Conservation (phyloP, 2,888 invertebrate genomes). For the Drosophila vallismaia region DNA sequence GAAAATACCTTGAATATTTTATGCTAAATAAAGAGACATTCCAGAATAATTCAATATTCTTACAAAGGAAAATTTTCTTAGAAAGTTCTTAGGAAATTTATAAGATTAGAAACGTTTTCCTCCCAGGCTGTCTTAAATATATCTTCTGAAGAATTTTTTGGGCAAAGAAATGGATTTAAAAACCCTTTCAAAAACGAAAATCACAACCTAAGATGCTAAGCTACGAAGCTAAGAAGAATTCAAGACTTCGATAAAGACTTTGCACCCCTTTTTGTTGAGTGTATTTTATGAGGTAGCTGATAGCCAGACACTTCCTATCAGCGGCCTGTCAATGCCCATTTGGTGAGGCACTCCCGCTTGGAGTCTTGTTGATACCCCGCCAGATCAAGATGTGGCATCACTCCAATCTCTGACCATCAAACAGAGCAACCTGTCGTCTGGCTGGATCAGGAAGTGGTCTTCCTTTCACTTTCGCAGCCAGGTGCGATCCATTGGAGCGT, state of each 20-base stretch:
- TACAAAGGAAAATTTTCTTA: too few species aligned
- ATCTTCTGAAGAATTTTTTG: background rate
- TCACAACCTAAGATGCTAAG: background rate
- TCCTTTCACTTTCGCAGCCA: slow-evolving; percentile 80
- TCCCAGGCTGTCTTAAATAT: too few species aligned
- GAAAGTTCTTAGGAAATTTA: too few species aligned
- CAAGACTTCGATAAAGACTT: background rate
- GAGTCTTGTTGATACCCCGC: background rate
- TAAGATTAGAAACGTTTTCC: too few species aligned
- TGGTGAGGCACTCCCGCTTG: background rate
- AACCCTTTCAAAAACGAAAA: background rate
- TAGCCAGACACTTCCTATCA: slow-evolving; percentile 1
- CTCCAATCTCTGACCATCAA: slow-evolving; percentile 20
- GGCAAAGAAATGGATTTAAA: too few species aligned
- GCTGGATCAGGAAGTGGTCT: slow-evolving; percentile 72
- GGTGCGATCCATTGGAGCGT: slow-evolving; percentile 42
- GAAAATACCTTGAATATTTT: background rate
- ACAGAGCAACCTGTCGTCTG: slow-evolving; percentile 19
- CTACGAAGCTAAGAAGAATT: too few species aligned
- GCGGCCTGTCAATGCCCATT: slow-evolving; percentile 2
- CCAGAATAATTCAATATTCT: background rate
- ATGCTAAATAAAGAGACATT: background rate
- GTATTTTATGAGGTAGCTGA: background rate
- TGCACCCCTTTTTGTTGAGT: background rate
- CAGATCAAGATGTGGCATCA: too few species aligned